A percentile compares a stretch with the other conserved stretches of the same genome.
Conservation (phyloP, 2,113 vertebrate genomes). For the Tauraco erythrolophus region DNA sequence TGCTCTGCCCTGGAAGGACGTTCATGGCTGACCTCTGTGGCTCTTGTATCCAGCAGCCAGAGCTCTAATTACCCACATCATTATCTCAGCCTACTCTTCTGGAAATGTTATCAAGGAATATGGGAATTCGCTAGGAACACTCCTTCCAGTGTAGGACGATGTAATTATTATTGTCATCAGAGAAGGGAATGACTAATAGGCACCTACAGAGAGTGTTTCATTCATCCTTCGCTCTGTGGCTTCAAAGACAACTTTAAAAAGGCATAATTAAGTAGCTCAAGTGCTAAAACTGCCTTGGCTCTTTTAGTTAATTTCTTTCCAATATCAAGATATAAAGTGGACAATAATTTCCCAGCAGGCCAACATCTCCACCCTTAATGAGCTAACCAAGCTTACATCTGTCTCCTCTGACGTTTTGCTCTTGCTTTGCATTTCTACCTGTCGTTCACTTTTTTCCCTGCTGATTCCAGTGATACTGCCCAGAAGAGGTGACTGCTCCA, state of each 20-base stretch:
- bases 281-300: conserved; percentile 31
- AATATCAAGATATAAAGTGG: conserved; percentile 44
- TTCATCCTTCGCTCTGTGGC: not conserved
- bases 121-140: not conserved
- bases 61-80: conserved; percentile 12
- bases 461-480: not conserved
- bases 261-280: conserved; percentile 67
- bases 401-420: not conserved
- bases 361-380: conserved; percentile 21
- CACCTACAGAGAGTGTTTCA: conserved; percentile 7
- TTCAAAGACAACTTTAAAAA: conserved; percentile 70
- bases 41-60: not conserved
- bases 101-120: not conserved
- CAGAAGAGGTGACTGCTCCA: not conserved
- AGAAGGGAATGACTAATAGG: conserved; percentile 59
- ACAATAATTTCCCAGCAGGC: conserved; percentile 58
- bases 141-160: not conserved
- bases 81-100: conserved; percentile 7
- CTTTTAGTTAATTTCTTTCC: conserved; percentile 55
- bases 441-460: not conserved
- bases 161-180: conserved; percentile 63
- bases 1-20: not conserved
- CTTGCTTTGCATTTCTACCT: not conserved
- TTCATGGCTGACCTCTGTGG: not conserved
- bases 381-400: conserved; percentile 1